phyloP scores from a whole-genome alignment of 2,113 vertebrate genomes.

The Excalfactoria chinensis region DNA sequence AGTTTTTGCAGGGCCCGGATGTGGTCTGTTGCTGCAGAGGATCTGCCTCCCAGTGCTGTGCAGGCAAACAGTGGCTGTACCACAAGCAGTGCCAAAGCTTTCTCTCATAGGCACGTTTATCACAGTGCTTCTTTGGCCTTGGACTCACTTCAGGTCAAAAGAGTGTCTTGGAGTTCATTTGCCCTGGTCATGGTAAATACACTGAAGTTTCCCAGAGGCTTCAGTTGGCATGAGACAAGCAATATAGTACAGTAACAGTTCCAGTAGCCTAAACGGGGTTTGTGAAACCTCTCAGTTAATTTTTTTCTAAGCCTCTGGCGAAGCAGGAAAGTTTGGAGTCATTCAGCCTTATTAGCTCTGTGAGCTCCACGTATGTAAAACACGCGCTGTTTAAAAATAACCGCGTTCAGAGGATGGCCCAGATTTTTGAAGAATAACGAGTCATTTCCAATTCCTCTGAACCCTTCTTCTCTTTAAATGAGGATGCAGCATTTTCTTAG shows the following conservation, averaged over 20 bases:
- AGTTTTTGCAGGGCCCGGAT: not conserved
- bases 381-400: constrained; percentile 40
- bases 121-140: not conserved
- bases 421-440: constrained; percentile 52
- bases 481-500: constrained; percentile 49
- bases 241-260: not conserved
- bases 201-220: not conserved
- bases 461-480: constrained; percentile 34
- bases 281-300: not conserved
- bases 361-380: not conserved
- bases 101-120: not conserved
- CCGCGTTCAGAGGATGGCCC: constrained; percentile 34
- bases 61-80: not conserved
- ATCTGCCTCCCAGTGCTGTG: not conserved
- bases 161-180: not conserved
- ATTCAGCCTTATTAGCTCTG: constrained; percentile 1
- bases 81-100: fast-evolving
- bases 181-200: not conserved
- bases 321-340: not conserved
- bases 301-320: constrained; percentile 11
- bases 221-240: not conserved
- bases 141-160: not conserved
- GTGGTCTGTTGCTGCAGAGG: not conserved
- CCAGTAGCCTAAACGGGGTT: not conserved
- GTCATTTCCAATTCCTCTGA: constrained; percentile 61